A percentile compares a stretch with the other conserved stretches of the same genome.
Evolutionary conservation across 2,113 vertebrate species (phyloP).

Genomic region (Macquaria australasica): DNA sequence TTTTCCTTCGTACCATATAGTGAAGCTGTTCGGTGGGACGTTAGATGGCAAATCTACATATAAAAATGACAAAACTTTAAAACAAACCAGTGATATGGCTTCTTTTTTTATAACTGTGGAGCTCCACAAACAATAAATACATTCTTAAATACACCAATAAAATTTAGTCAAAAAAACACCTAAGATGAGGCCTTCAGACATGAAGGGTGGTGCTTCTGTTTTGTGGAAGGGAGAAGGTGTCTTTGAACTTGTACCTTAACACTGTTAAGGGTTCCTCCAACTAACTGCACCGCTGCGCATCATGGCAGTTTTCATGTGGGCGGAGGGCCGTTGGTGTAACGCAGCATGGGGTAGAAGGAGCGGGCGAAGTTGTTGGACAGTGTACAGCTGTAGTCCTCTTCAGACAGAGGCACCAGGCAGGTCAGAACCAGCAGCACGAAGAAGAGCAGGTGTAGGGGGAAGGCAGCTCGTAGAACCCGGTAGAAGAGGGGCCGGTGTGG

Average conservation of each 20-base stretch:
- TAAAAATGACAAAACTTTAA: conserved; percentile 39
- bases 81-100: conserved; percentile 63
- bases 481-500: conserved; percentile 83
- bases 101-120: conserved; percentile 29
- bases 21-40: background rate
- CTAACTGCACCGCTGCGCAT: conserved; percentile 44
- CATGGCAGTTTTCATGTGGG: conserved; percentile 83
- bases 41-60: conserved; percentile 30
- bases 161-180: conserved; percentile 23
- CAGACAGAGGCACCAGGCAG: conserved; percentile 87
- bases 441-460: conserved; percentile 91
- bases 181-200: background rate
- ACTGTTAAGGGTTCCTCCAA: background rate
- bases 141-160: conserved; percentile 48
- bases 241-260: background rate
- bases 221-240: conserved; percentile 75
- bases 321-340: conserved; percentile 94
- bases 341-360: conserved; percentile 96
- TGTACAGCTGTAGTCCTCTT: conserved; percentile 91
- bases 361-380: conserved; percentile 93
- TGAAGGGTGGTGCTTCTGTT: background rate
- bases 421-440: conserved; percentile 89
- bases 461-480: conserved; percentile 87
- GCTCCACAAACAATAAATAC: conserved; percentile 54
- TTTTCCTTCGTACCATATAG: background rate